These are phyloP conservation scores for Phrixothrix hirtus DNA, from an alignment of 2,888 invertebrate genomes.

Conservation along the genomic window DNA sequence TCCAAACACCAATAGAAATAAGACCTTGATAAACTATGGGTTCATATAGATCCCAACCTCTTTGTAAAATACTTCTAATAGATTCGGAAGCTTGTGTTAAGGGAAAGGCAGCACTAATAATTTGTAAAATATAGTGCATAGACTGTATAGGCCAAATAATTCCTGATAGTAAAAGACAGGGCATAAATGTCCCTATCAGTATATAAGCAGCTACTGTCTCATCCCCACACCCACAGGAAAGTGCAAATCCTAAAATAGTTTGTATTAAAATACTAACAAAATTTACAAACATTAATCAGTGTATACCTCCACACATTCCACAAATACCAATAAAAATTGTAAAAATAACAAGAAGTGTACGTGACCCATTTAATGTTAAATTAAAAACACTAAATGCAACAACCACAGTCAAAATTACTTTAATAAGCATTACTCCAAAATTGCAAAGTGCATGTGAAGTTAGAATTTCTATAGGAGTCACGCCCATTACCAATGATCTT, in stretches of 20 bases:
- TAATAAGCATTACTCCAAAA: conserved; percentile 81
- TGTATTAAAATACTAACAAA: conserved; percentile 1
- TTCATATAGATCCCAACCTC: conserved; percentile 83
- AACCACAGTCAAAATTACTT: conserved; percentile 76
- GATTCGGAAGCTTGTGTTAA: conserved; percentile 90
- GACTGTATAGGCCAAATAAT: conserved; percentile 96
- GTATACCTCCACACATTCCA: conserved; percentile 89
- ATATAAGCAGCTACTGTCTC: conserved; percentile 84
- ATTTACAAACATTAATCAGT: background rate
- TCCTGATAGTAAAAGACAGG: conserved; percentile 83
- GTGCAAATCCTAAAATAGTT: conserved; percentile 70
- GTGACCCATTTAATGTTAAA: conserved; percentile 75
- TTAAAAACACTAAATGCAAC: conserved; percentile 78
- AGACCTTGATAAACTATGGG: conserved; percentile 88
- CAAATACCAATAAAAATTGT: conserved; percentile 84
- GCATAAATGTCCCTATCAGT: conserved; percentile 82
- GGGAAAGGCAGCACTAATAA: conserved; percentile 81
- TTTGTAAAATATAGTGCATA: conserved; percentile 75
- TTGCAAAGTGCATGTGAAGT: conserved; percentile 86
- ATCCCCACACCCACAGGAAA: conserved; percentile 77
- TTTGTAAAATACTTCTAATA: conserved; percentile 79
- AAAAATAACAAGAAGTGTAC: conserved; percentile 73
- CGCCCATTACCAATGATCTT: conserved; percentile 84
- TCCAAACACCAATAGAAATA: conserved; percentile 83
- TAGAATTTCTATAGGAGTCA: conserved; percentile 79